Evolutionary conservation across 53 echinoderm and acorn worm species (phyloP).

Genomic region (Actinopyga echinites): DNA sequence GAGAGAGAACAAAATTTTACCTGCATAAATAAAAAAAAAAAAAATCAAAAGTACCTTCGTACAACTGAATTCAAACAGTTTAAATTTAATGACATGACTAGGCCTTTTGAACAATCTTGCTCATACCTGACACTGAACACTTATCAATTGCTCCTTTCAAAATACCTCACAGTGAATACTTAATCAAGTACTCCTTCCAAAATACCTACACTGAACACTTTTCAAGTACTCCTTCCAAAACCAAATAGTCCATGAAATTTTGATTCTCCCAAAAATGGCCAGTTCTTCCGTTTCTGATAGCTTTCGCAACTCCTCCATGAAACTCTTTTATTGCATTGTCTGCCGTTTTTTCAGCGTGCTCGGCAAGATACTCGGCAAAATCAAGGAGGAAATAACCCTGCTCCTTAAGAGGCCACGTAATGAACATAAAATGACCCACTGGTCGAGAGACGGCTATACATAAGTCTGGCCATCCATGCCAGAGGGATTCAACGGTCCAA

Average conservation of each 20-base stretch:
- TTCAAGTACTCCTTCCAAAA: not conserved
- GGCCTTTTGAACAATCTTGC: too few species aligned
- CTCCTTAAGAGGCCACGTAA: constrained; percentile 25
- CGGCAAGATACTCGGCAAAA: not conserved
- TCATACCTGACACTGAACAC: too few species aligned
- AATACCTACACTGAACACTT: not conserved
- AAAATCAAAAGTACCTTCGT: too few species aligned
- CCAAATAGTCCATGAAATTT: constrained; percentile 17
- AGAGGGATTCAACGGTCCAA: not conserved
- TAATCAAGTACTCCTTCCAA: too few species aligned
- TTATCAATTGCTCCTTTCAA: too few species aligned
- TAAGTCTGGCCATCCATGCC: constrained; percentile 23
- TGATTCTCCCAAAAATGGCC: not conserved
- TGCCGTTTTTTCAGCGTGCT: not conserved
- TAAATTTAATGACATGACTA: too few species aligned
- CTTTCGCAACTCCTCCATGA: not conserved
- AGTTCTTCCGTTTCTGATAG: not conserved
- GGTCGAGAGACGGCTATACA: not conserved
- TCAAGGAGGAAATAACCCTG: constrained; percentile 7
- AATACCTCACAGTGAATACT: too few species aligned
- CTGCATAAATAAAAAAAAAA: too few species aligned
- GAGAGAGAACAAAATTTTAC: too few species aligned
- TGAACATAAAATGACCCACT: not conserved
- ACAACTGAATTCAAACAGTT: too few species aligned
- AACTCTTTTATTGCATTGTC: not conserved